These are phyloP conservation scores for Scomber colias DNA, from an alignment of 2,113 vertebrate species.

Conservation along the genomic window DNA sequence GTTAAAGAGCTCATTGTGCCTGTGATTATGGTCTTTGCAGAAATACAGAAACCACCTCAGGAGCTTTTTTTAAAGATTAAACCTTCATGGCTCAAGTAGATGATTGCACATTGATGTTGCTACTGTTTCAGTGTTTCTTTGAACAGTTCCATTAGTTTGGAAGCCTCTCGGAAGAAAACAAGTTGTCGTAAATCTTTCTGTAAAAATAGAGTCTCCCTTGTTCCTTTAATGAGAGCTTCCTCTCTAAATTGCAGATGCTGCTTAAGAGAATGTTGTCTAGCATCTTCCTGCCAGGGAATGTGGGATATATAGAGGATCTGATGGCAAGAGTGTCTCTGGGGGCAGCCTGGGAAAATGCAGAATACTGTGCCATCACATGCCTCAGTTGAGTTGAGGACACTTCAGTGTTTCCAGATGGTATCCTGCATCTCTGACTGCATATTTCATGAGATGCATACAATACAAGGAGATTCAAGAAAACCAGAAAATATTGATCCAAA, in stretches of 20 bases:
- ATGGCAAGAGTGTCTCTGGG: constrained; percentile 12
- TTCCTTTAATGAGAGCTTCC: background rate
- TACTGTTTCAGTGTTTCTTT: constrained; percentile 42
- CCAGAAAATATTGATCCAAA: background rate
- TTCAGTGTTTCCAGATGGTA: constrained; percentile 67
- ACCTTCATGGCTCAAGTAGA: constrained; percentile 29
- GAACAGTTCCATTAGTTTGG: constrained; percentile 27
- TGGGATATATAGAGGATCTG: constrained; percentile 10
- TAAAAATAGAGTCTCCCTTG: background rate
- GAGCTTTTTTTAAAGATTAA: constrained; percentile 31
- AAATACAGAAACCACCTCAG: constrained; percentile 31
- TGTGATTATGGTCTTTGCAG: constrained; percentile 59
- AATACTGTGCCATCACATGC: constrained; percentile 31
- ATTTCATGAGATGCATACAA: constrained; percentile 4
- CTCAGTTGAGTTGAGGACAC: constrained; percentile 30
- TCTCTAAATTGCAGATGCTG: background rate
- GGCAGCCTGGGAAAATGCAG: constrained; percentile 14
- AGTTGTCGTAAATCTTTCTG: constrained; percentile 20
- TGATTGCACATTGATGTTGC: constrained; percentile 43
- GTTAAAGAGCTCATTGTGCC: constrained; percentile 70
- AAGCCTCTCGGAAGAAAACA: constrained; percentile 29
- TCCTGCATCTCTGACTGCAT: constrained; percentile 19
- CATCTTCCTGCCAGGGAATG: background rate
- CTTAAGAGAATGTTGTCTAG: background rate
- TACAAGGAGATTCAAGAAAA: background rate